Base-by-base conservation (phyloP, 2,113 vertebrate species). In the Ammodytes marinus region DNA sequence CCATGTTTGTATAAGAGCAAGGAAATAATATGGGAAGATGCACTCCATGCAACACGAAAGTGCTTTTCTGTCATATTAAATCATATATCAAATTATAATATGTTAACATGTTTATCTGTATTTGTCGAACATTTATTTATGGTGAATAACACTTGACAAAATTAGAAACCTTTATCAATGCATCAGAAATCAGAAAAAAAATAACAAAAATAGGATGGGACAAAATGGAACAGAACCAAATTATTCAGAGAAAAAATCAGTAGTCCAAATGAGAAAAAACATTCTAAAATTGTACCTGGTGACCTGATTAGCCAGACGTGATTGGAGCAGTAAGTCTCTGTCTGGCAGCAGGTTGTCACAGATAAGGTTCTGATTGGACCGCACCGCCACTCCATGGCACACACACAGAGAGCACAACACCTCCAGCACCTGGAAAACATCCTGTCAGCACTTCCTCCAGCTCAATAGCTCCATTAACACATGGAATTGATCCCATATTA, bases 351-450 rank as follows among this genome's bases (percentile, higher is more conserved):
- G 95, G 80, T 96, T 97, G 90, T 99, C 96, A 91, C 97, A 99
- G 86, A 99, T 98, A 82, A 98, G 95, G 88, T 99, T 96, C 80
- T 99, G 98, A 94, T 98, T 99, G 75, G 97, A 97, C 0, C 97
- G 94, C 60, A 99, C 97, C 0, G 98, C 98, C 10, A 97, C 96
- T 53, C 97, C 96, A 39, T 98, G 96, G 91, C 97, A 99, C 72
- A 98, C 97, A 88, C 97, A 99, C 5, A 99, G 95, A 10, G 98
- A 98, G 82, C 96, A 96, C 3, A 99, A 91, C 80, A 99, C 97
- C 64, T 99, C 97, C 89, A 99, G 94, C 70, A 99, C 97, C 98
- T 99, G 91, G 46, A 90, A 89, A 15, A 79, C 60, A 86, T 69
- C 53, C 78, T 53, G 66, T 92, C 89, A 92, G 67, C 74, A 45